A percentile compares a stretch with the other conserved stretches of the same genome.
phyloP scores from a whole-genome alignment of 2,888 invertebrate genomes.

The Scrobipalpa costella region DNA sequence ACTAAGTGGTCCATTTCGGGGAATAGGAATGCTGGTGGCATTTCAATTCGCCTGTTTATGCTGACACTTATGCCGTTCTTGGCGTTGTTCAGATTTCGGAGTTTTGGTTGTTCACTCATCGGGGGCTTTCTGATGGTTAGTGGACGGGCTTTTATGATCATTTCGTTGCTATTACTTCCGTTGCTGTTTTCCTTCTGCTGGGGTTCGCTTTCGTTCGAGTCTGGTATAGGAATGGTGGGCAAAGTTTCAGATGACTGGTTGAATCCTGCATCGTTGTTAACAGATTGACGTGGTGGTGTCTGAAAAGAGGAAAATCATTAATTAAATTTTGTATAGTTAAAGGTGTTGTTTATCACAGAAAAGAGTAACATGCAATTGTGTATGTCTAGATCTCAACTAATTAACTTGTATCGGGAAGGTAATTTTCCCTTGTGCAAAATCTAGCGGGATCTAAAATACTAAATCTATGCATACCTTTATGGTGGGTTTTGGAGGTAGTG shows the following conservation, averaged over 20 bases:
- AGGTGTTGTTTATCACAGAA: background rate
- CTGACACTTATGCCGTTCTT: constrained; percentile 84
- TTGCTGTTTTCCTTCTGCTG: constrained; percentile 73
- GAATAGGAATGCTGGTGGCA: constrained; percentile 91
- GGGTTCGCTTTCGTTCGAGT: constrained; percentile 61
- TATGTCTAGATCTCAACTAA: background rate
- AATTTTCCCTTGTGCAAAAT: background rate
- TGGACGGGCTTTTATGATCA: constrained; percentile 89
- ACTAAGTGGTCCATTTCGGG: constrained; percentile 86
- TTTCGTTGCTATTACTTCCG: constrained; percentile 62
- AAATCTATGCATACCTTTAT: constrained; percentile 70
- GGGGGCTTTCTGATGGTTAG: constrained; percentile 91
- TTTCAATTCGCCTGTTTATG: constrained; percentile 88
- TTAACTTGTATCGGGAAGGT: background rate
- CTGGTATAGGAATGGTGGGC: constrained; percentile 64
- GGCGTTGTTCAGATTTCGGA: constrained; percentile 82
- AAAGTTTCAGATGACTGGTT: constrained; percentile 57
- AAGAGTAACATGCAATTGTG: background rate
- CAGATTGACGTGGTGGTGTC: constrained; percentile 79
- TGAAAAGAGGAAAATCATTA: constrained; percentile 44
- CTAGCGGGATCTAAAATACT: background rate
- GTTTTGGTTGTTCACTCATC: constrained; percentile 89
- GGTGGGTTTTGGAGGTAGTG: constrained; percentile 91
- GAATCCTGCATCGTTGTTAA: constrained; percentile 62
- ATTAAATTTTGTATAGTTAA: background rate